phyloP scores from a whole-genome alignment of 1,140 invertebrate genomes.

The Oryzaephilus surinamensis region DNA sequence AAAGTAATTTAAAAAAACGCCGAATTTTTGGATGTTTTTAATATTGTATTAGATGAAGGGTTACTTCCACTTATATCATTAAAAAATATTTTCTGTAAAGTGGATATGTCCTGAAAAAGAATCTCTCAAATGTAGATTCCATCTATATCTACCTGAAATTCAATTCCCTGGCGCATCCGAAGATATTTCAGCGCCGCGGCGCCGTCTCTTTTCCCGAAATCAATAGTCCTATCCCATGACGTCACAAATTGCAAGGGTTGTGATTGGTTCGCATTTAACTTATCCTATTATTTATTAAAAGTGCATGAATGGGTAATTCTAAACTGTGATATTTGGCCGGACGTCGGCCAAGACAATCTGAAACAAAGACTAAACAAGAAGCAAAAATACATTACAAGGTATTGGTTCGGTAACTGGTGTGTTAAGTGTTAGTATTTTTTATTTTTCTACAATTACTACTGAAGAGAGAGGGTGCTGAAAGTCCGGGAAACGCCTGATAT shows the following conservation, averaged over 20 bases:
- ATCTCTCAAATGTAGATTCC: no score
- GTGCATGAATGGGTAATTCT: constrained; percentile 37
- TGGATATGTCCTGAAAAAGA: no score
- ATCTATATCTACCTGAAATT: no score
- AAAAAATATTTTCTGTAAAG: no score
- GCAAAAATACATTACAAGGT: constrained; percentile 13
- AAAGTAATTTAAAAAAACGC: no score
- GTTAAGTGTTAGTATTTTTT: constrained; percentile 1
- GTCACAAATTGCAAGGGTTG: constrained; percentile 19
- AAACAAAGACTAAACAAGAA: no score
- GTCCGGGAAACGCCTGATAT: constrained; percentile 12
- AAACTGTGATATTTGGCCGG: constrained; percentile 34
- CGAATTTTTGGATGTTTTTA: no score
- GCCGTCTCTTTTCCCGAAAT: constrained; percentile 17
- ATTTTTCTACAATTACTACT: constrained; percentile 4
- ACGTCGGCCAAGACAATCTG: constrained; percentile 21
- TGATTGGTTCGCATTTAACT: constrained; percentile 31
- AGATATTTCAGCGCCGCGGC: constrained; percentile 2
- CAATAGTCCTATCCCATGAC: constrained; percentile 29
- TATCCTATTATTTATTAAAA: constrained; percentile 39
- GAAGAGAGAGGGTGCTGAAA: constrained; percentile 1
- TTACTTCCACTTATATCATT: no score
- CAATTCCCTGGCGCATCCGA: constrained; percentile 4
- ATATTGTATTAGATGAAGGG: no score
- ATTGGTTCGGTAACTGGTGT: constrained; percentile 3